Evolutionary conservation across 2,113 vertebrate species (phyloP), one percentile per base, ranked within the genome.

Genomic region (Pseudorhombus dupliciocellatus): DNA sequence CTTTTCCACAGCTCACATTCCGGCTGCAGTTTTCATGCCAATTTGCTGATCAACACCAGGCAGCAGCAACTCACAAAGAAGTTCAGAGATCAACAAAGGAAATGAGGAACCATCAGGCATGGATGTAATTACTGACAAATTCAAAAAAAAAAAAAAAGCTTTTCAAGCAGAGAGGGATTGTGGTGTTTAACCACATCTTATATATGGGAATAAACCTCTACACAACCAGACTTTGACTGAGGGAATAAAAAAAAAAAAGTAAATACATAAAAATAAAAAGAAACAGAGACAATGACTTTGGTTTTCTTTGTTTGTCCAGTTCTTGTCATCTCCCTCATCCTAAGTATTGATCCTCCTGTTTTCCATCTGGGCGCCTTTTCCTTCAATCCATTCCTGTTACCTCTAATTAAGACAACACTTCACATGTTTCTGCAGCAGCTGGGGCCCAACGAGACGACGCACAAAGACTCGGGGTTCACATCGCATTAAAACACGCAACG

Each of bases 331-430:
- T 59, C 22, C 58, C 10, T 53, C 64, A 30, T 73, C 55, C 58
- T 31, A 48, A 55, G 42, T 68, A 86, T 86, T 82, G 77, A 87
- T 86, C 51, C 31, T 55, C 26, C 37, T 7, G 46, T 57, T 62
- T 55, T 73, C 62, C 52, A 25, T 52, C 52, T 51, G 40, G 37
- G 53, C 48, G 34, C 65, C 24, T 46, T 73, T 84, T 67, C 34
- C 70, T 63, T 58, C 62, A 8, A 70, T 72, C 56, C 21, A 58
- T 64, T 80, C 74, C 77, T 81, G 74, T 83, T 75, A 65, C 72
- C 57, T 56, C 67, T 83, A 82, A 87, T 86, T 84, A 85, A 85
- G 59, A 76, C 65, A 61, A 63, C 81, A 79, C 63, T 89, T 81
- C 16, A 50, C 11, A 12, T 46, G 61, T 57, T 30, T 70, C 63